phyloP scores from a whole-genome alignment of 2,797 vertebrate species.

The Loriculus beryllinus region DNA sequence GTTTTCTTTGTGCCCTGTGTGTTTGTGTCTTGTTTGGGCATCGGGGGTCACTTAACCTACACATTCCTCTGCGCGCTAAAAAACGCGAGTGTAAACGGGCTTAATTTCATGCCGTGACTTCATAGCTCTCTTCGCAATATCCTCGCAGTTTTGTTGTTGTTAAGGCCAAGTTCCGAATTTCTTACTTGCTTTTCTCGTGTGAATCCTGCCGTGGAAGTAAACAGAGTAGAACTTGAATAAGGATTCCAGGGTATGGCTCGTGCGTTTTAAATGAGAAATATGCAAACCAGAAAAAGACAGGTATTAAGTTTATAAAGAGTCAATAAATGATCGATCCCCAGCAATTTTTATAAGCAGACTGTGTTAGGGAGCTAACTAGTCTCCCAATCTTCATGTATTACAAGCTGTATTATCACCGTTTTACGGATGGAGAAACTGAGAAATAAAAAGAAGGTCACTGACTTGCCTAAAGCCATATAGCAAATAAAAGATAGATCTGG shows the following conservation, averaged over 20 bases:
- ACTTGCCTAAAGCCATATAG: conserved; percentile 65
- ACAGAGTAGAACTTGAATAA: neutral
- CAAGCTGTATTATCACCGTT: conserved; percentile 50
- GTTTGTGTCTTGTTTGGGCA: neutral
- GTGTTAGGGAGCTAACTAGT: neutral
- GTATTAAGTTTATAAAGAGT: neutral
- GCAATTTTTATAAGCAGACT: neutral
- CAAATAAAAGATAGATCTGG: conserved; percentile 68
- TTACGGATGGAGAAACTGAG: conserved; percentile 62
- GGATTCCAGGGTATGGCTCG: neutral
- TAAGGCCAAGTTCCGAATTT: neutral
- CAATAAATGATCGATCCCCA: neutral
- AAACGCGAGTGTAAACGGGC: neutral
- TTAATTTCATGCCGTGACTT: neutral
- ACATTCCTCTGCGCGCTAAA: neutral
- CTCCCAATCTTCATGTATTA: neutral
- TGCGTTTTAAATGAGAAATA: neutral
- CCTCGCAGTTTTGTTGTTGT: neutral
- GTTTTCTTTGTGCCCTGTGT: neutral
- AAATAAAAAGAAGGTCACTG: conserved; percentile 70
- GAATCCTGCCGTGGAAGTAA: neutral
- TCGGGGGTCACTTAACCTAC: neutral
- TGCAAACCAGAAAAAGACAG: neutral
- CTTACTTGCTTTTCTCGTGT: neutral
- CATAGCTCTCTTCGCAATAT: neutral